phyloP scores from a whole-genome alignment of 2,888 invertebrate genomes.

The Arctia plantaginis region DNA sequence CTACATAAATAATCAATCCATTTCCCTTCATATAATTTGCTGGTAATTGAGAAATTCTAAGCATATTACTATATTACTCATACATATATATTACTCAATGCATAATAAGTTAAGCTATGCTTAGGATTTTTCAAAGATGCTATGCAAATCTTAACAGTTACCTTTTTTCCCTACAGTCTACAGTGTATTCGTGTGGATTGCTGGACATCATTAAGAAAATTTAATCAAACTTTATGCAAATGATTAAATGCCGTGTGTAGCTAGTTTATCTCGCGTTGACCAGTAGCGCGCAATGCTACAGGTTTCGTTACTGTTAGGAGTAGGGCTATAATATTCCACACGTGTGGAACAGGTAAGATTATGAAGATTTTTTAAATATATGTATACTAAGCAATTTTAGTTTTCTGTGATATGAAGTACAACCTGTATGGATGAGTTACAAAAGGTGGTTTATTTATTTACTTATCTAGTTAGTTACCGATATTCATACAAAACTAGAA shows the following conservation, averaged over 20 bases:
- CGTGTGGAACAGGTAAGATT: conserved; percentile 85
- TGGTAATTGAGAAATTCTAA: conserved; percentile 80
- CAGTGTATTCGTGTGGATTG: conserved; percentile 82
- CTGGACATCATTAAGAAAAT: conserved; percentile 82
- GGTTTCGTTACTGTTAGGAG: conserved; percentile 85
- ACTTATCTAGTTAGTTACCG: conserved; percentile 43
- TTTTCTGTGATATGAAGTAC: conserved; percentile 64
- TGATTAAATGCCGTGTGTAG: conserved; percentile 82
- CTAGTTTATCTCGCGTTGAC: conserved; percentile 85
- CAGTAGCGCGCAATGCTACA: conserved; percentile 87
- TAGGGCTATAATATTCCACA: conserved; percentile 83
- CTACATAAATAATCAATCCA: conserved; percentile 28
- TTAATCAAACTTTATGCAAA: conserved; percentile 78
- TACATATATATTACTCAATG: conserved; percentile 12
- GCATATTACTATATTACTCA: conserved; percentile 52
- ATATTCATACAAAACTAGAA: conserved; percentile 41
- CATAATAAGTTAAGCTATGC: conserved; percentile 58
- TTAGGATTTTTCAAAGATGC: conserved; percentile 78
- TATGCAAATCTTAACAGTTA: conserved; percentile 82
- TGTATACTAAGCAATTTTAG: conserved; percentile 75
- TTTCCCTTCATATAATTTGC: conserved; percentile 69
- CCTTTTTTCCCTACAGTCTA: conserved; percentile 87
- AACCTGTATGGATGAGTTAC: conserved; percentile 52
- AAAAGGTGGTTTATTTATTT: conserved; percentile 57
- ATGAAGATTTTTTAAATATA: conserved; percentile 82